Evolutionary conservation across 1,140 invertebrate species (phyloP), one percentile per base, ranked within the genome.

Genomic region (Lysiphlebus fabarum): DNA sequence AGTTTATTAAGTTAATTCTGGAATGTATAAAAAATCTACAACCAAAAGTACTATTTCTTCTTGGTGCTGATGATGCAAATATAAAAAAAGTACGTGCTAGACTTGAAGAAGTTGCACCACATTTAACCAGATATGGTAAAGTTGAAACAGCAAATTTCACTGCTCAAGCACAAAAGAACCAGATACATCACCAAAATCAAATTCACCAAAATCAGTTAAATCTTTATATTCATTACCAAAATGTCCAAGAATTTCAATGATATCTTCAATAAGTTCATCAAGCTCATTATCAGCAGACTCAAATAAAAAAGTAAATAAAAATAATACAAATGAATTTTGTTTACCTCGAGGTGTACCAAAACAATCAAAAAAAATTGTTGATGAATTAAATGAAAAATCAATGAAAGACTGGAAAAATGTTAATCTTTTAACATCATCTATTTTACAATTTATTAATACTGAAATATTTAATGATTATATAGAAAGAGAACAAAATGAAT

Each of bases 51-150:
- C 75, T 99, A 10, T 96, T 90, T 76, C 81, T 99, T 45, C 80
- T 99, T 53, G 96, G 96, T 38, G 95, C 96, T 56, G 98, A 99
- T 78, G 91, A 92, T 67, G 85, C 86, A 1, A 83, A 86, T 36
- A 84, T 99, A 56, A 87, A 84, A 0, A 83, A 87, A 63, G 80
- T 99, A n/a, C 83, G 95, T 57, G 73, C 81, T 40, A 85, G 97
- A 56, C 80, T 99, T 59, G 84, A 83, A 58, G 85, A 97, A 71
- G 83, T 99, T 42, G 88, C 94, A 41, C 97, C 97, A 7, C 91
- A 94, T 81, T 82, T 99, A 34, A 85, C 87, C 1, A 82, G 88
- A 56, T 93, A 93, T 72, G 93, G 93, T 7, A 81, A 87, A 45
- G 84, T 91, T 14, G 92, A 98, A 82, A 79, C 88, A 62, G 87